Evolutionary conservation across 2,888 invertebrate species (phyloP).

Genomic region (Embidobia sp.): DNA sequence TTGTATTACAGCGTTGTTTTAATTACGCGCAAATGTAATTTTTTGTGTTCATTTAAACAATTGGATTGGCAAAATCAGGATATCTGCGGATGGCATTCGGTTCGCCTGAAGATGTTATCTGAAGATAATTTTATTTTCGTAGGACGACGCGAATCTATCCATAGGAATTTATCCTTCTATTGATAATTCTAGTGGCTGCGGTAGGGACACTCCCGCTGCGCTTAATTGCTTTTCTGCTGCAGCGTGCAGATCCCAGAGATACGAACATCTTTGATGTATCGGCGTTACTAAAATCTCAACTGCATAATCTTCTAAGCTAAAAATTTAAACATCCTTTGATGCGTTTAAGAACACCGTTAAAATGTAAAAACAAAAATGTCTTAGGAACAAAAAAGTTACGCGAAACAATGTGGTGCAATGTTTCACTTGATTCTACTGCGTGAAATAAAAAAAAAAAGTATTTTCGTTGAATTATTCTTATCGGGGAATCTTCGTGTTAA

Average conservation of each 20-base stretch:
- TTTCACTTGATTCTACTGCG: too few species aligned
- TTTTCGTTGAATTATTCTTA: too few species aligned
- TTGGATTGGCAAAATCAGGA: slow-evolving; percentile 18
- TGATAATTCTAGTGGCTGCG: slow-evolving; percentile 28
- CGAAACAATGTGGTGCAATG: too few species aligned
- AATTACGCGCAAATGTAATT: too few species aligned
- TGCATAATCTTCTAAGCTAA: slow-evolving; percentile 2
- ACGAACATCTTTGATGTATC: slow-evolving; percentile 35
- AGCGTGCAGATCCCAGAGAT: slow-evolving; percentile 27
- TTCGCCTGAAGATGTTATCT: slow-evolving; percentile 36
- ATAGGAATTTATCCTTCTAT: slow-evolving; percentile 34
- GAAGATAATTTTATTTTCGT: slow-evolving; percentile 34
- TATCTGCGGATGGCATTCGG: slow-evolving; percentile 28
- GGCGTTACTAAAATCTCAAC: slow-evolving; percentile 28
- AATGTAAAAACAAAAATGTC: too few species aligned
- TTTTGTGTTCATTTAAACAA: slow-evolving; percentile 22
- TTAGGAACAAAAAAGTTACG: too few species aligned
- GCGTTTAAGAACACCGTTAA: too few species aligned
- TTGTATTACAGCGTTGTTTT: too few species aligned
- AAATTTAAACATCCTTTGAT: neutral
- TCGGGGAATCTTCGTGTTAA: too few species aligned
- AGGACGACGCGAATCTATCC: slow-evolving; percentile 25
- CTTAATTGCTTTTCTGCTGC: slow-evolving; percentile 48
- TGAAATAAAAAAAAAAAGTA: too few species aligned
- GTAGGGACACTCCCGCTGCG: slow-evolving; percentile 24